Base-by-base conservation (phyloP, 1,140 invertebrate species). In the Calephelis virginiensis region DNA sequence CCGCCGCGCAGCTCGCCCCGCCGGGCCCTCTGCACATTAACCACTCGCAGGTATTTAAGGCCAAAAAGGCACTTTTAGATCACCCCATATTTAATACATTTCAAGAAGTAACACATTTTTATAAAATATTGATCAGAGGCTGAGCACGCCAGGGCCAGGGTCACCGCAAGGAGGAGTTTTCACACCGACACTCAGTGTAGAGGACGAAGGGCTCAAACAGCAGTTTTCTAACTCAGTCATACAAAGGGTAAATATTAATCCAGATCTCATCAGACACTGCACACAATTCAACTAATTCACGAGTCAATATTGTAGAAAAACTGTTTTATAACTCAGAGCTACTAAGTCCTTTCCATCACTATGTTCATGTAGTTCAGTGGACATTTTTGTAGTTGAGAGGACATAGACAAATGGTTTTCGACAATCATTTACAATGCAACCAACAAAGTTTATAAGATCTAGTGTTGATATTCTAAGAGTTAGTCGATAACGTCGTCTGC, bases 131-230 rank as follows among this genome's bases (percentile, higher is more conserved):
- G 28, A 28, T 28, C 75, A 89, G 88, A 84, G 85, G 70, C 74
- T 89, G 74, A 83, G 86, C 66, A 87, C 85, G 48, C 83, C 89
- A 46, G 81, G 83, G 64, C 85, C 85, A 14, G 88, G 88, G 45
- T 85, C 86, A 47, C 85, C 85, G 14, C 88, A 87, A 76, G 84
- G 86, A 67, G 79, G 82, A 45, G 80, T 89, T 38, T 91, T 91
- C 72, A 79, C 83, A 13, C 86, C 85, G 37, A 85, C 84, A 63
- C 78, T 90, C 43, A 88, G 83, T 70, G 81, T 83, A 37, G 89
- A 91, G 70, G 89, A 91, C 67, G 89, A 91, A 60, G 89, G 85
- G 63, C 77, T 91, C 38, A 91, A 91, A 67, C 89, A 91, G 82
- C 89, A 91, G 72, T 83, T 91, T 74, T 85, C 82, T 38, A 85